Base-by-base conservation (phyloP, 2,888 invertebrate genomes). In the Pomacea canaliculata region DNA sequence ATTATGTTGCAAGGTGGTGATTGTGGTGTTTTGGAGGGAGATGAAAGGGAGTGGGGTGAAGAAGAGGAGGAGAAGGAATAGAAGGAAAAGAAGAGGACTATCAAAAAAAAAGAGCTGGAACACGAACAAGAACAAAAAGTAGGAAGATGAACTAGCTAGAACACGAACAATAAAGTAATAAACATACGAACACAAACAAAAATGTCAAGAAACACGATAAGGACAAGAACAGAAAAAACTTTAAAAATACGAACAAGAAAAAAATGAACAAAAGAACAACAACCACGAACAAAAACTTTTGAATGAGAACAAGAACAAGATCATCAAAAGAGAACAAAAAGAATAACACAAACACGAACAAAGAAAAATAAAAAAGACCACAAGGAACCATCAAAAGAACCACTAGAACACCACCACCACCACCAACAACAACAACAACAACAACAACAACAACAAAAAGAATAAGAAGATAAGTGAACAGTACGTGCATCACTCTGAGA, bases 141-240 rank as follows among this genome's bases (percentile, higher is more conserved):
- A 27, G 51, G 37, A 70, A 23, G 51, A n/a, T 0, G 0, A 23
- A 23, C 23, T 23, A 23, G 23, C 49, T 23, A 56, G 27, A 70
- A 56, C 16, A 16, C 49, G 70, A 70, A 51, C n/a, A 56, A 8
- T n/a, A 56, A n/a, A 70, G 59, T 51, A n/a, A 70, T 23, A 56
- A 56, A 70, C 10, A 70, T 5, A 70, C 51, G 51, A 16, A 70
- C 51, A 70, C n/a, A 70, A n/a, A 70, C n/a, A 51, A n/a, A 59
- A 18, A 70, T 3, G 56, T 19, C 60, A 23, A 70, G 59, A 70
- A 1, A 59, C 56, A n/a, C 56, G 16, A 1, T 49, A 7, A 23
- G 37, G 49, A 48, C 19, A 48, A 16, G 13, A 5, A 48, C 1
- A 69, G 7, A 69, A 51, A 69, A 48, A n/a, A 69, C 19, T 49